Percentiles rank a stretch among this genome's conserved stretches.
phyloP scores from a whole-genome alignment of 2,888 invertebrate genomes.

The Lasioglossum marginatum region DNA sequence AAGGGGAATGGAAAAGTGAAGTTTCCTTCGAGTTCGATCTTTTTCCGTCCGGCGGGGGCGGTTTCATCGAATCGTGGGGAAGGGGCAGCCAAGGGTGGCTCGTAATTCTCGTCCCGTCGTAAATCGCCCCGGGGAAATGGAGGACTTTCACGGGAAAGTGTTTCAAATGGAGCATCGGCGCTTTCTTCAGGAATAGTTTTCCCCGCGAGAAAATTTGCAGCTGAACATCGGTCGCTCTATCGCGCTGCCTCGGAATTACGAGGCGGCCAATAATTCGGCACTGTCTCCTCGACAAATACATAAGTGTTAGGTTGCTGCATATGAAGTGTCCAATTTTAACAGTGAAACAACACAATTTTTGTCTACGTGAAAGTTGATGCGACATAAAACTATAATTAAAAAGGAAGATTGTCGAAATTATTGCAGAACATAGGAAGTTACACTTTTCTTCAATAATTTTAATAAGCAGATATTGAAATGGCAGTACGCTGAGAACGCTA shows the following conservation, averaged over 20 bases:
- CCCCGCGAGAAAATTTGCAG: slow-evolving; percentile 34
- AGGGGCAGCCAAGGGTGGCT: background rate
- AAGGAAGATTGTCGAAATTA: too few species aligned
- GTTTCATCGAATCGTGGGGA: slow-evolving; percentile 9
- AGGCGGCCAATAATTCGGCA: slow-evolving; percentile 20
- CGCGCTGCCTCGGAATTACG: background rate
- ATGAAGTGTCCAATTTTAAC: background rate
- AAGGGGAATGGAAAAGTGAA: background rate
- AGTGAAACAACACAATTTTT: background rate
- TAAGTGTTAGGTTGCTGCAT: background rate
- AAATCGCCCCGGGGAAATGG: slow-evolving; percentile 36
- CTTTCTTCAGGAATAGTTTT: slow-evolving; percentile 14
- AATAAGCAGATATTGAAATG: background rate
- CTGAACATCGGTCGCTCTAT: background rate
- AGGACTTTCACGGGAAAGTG: slow-evolving; percentile 24
- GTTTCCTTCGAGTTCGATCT: slow-evolving; percentile 31
- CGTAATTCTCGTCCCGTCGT: slow-evolving; percentile 35
- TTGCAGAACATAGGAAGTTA: background rate
- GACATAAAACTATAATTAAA: too few species aligned
- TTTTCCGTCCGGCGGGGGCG: background rate
- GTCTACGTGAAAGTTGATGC: too few species aligned
- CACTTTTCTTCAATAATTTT: background rate
- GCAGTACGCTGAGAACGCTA: too few species aligned
- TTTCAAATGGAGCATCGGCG: slow-evolving; percentile 40
- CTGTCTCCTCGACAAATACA: slow-evolving; percentile 24